Percentiles rank a stretch among this genome's conserved stretches.
These are phyloP conservation scores for Hippasteria phrygiana DNA, from an alignment of 53 echinoderm and acorn worm genomes.

Conservation along the genomic window DNA sequence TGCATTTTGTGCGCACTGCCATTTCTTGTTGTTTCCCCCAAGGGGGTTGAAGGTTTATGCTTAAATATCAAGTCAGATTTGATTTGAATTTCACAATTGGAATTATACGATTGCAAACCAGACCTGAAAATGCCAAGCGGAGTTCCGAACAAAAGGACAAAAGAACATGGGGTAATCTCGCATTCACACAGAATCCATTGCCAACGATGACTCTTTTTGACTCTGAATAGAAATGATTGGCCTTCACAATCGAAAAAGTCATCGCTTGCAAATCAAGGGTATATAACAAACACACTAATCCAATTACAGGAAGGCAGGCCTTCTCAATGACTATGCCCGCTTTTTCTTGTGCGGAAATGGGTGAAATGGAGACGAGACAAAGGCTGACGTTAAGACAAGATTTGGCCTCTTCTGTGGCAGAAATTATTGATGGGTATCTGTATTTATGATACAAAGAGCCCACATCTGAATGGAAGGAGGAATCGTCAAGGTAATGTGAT, in stretches of 20 bases:
- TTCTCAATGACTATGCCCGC: slow-evolving; percentile 31
- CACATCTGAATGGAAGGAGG: slow-evolving; percentile 12
- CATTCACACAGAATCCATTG: slow-evolving; percentile 23
- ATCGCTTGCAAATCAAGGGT: slow-evolving; percentile 40
- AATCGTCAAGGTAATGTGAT: slow-evolving; percentile 45
- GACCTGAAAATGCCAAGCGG: slow-evolving; percentile 38
- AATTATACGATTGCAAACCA: slow-evolving; percentile 49
- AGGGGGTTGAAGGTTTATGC: background rate
- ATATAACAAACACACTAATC: slow-evolving; percentile 55
- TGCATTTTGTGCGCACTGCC: background rate
- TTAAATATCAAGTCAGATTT: slow-evolving; percentile 39
- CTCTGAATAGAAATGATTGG: slow-evolving; percentile 44
- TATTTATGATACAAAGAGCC: slow-evolving; percentile 1
- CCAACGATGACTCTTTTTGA: slow-evolving; percentile 24
- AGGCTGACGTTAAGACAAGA: slow-evolving; percentile 2
- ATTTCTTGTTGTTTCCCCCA: background rate
- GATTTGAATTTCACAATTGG: slow-evolving; percentile 42
- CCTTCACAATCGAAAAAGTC: slow-evolving; percentile 32
- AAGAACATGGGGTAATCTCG: slow-evolving; percentile 22
- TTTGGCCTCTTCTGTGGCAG: slow-evolving; percentile 27
- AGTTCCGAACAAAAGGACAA: slow-evolving; percentile 53
- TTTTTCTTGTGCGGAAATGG: slow-evolving; percentile 59
- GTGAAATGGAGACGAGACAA: slow-evolving; percentile 49
- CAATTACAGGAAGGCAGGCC: slow-evolving; percentile 57
- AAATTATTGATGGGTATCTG: slow-evolving; percentile 56